These are phyloP conservation scores for Epistrophe grossulariae DNA, from an alignment of 2,888 invertebrate species.

Conservation along the genomic window DNA sequence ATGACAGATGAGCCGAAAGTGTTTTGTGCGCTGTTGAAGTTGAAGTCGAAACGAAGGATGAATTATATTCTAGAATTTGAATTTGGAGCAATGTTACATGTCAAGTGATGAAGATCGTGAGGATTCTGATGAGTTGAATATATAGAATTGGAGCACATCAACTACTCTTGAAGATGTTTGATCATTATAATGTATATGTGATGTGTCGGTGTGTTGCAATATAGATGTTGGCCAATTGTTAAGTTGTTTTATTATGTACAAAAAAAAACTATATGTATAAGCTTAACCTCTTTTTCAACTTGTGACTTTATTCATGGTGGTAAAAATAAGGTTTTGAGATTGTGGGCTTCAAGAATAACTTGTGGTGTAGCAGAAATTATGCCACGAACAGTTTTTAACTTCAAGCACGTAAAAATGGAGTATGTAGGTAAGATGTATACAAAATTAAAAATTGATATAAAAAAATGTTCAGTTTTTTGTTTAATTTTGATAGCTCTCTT, in stretches of 20 bases:
- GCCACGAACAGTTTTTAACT: no score
- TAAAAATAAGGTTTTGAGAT: background rate
- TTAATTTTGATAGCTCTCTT: no score
- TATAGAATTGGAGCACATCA: constrained; percentile 5
- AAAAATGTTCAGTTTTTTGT: no score
- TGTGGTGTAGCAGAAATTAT: no score
- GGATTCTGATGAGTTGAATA: constrained; percentile 17
- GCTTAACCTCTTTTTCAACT: background rate
- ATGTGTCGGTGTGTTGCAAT: background rate
- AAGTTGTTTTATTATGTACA: background rate
- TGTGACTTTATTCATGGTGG: background rate
- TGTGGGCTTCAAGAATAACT: background rate
- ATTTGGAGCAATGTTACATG: constrained; percentile 64
- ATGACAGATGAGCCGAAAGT: constrained; percentile 65
- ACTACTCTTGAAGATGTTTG: constrained; percentile 21
- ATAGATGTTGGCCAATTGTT: background rate
- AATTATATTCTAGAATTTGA: constrained; percentile 44
- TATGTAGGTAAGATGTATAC: no score
- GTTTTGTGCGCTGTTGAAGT: background rate
- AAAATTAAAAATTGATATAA: no score
- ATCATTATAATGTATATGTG: background rate
- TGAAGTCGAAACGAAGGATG: constrained; percentile 42
- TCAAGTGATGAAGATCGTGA: constrained; percentile 64
- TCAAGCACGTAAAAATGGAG: no score
- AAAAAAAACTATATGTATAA: background rate